Conservation (phyloP, 2,797 vertebrate species). For the Gadopsis bispinosus region DNA sequence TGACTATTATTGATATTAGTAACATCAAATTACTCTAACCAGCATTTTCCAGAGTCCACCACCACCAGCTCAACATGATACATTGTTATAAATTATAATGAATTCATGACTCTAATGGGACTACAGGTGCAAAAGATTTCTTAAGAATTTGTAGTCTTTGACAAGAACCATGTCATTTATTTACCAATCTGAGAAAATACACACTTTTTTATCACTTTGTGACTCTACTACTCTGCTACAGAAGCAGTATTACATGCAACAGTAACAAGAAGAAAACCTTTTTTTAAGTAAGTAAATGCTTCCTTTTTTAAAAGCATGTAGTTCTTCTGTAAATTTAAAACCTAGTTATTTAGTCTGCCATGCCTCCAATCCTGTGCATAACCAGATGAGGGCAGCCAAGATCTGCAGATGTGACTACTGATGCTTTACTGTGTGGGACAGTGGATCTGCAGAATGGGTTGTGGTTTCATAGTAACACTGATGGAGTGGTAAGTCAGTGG, state of each 20-base stretch:
- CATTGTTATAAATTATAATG: not conserved
- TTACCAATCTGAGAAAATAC: not conserved
- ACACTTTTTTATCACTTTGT: not conserved
- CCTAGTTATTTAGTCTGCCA: not conserved
- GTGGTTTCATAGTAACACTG: slow-evolving; percentile 18
- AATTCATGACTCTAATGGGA: not conserved
- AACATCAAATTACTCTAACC: not conserved
- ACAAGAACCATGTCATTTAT: not conserved
- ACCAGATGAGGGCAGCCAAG: slow-evolving; percentile 72
- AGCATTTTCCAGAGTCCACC: not conserved
- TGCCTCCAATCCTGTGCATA: slow-evolving; percentile 28
- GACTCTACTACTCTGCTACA: not conserved
- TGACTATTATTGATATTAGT: too few species aligned
- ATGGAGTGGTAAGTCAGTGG: not conserved
- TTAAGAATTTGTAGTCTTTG: not conserved
- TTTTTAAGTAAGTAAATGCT: not conserved
- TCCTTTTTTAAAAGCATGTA: not conserved
- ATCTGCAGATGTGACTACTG: slow-evolving; percentile 29
- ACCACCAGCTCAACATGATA: not conserved
- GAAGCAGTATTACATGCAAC: not conserved
- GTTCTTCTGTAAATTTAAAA: not conserved
- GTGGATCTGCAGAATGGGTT: slow-evolving; percentile 10
- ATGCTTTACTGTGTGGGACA: slow-evolving; percentile 1
- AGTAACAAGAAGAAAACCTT: not conserved
- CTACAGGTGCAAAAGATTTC: not conserved